phyloP scores from a whole-genome alignment of 2,888 invertebrate species.

The Cyrtodaria siliqua region DNA sequence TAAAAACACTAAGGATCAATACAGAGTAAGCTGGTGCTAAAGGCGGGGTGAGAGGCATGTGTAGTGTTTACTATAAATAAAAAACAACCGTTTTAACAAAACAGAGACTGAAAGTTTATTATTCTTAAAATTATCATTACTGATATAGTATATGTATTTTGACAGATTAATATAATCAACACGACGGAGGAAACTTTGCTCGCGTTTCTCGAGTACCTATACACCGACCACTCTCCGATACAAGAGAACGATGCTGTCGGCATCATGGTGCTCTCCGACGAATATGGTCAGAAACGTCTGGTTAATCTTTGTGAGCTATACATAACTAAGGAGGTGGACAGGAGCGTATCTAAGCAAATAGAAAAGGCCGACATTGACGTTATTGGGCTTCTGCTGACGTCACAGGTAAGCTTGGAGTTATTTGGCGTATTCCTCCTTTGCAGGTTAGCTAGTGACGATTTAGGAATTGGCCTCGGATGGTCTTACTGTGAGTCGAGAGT shows the following conservation, averaged over 20 bases:
- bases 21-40: too few relatives aligned
- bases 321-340: constrained; percentile 79
- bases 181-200: constrained; percentile 68
- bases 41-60: too few relatives aligned
- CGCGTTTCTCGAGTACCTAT: constrained; percentile 79
- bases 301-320: constrained; percentile 80
- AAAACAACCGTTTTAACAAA: too few relatives aligned
- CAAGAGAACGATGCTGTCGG: constrained; percentile 77
- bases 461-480: too few relatives aligned
- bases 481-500: too few relatives aligned
- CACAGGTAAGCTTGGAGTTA: constrained; percentile 72
- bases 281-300: constrained; percentile 73
- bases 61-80: too few relatives aligned
- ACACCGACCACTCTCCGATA: constrained; percentile 81
- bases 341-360: constrained; percentile 67
- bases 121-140: too few relatives aligned
- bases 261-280: constrained; percentile 75
- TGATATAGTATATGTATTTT: too few relatives aligned
- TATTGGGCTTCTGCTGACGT: constrained; percentile 72
- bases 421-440: too few relatives aligned
- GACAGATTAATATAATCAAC: constrained; percentile 68
- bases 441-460: too few relatives aligned
- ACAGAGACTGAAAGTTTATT: too few relatives aligned
- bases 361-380: constrained; percentile 79
- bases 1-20: too few relatives aligned